Base-by-base conservation (phyloP, 2,797 vertebrate species). In the Periophthalmus magnuspinnatus region DNA sequence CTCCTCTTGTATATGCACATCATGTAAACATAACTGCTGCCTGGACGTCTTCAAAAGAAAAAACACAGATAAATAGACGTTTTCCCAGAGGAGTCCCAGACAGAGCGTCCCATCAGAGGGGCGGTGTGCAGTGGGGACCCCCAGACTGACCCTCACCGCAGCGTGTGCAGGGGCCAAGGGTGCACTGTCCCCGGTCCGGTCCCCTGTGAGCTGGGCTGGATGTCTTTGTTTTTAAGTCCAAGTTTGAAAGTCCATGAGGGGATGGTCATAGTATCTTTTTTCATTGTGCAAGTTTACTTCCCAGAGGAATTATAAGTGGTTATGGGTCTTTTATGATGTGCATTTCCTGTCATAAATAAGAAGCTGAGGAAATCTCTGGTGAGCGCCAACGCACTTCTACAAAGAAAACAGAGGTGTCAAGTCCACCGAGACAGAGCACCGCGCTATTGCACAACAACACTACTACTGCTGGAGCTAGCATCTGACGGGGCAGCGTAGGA, bases 331-430 rank as follows among this genome's bases (percentile, higher is more conserved):
- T 91, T 89, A 91, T 84, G 85, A 92, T 81, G 83, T 83, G 90
- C 86, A 88, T 90, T 93, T 94, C 92, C 91, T 91, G 91, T 84
- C 89, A 89, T 91, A 92, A 93, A 93, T 83, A 90, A 82, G 79
- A 74, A 69, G 75, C 73, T 55, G 83, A 79, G 84, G 83, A 89
- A 87, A 80, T 81, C 87, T 86, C 78, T 0, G 64, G 80, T 77
- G 78, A 87, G 81, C 24, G 57, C 72, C 77, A 84, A 88, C 87
- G 88, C 86, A 84, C 80, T 79, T 72, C 82, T 65, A 80, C 82
- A 85, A 89, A 90, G 34, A 79, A 84, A 85, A 84, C 81, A 80
- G 81, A 82, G 81, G 84, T 85, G 86, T 82, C 78, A 87, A 85
- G 74, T 72, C 65, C 68, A 81, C 69, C 8, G 63, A 55, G 64